Percentiles rank a stretch among this genome's conserved stretches.
phyloP scores from a whole-genome alignment of 2,888 invertebrate genomes.

The Archaeoteleia sp. region DNA sequence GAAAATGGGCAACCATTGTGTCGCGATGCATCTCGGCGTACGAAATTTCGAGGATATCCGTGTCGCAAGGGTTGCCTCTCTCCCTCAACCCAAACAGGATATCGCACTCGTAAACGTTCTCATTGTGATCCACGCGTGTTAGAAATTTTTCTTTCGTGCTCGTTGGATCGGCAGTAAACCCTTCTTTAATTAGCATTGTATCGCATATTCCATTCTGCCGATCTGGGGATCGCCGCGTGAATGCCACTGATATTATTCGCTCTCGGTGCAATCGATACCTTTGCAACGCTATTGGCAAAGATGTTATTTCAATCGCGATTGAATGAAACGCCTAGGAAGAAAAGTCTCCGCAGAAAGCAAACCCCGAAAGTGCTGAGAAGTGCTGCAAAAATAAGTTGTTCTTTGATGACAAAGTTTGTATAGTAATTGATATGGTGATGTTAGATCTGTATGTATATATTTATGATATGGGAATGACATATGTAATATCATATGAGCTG shows the following conservation, averaged over 20 bases:
- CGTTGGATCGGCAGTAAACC: conserved; percentile 64
- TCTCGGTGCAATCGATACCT: conserved; percentile 14
- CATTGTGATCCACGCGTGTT: conserved; percentile 66
- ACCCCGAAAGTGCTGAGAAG: background rate
- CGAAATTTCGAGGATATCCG: conserved; percentile 29
- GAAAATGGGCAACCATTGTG: conserved; percentile 36
- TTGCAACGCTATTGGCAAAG: conserved; percentile 25
- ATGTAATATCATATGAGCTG: too few relatives aligned
- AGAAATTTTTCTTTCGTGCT: conserved; percentile 67
- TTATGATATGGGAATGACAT: too few relatives aligned
- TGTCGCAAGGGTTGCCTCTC: conserved; percentile 16
- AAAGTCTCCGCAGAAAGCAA: background rate
- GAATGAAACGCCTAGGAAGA: conserved; percentile 10
- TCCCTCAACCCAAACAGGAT: conserved; percentile 46
- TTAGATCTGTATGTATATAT: background rate
- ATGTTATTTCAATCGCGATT: conserved; percentile 59
- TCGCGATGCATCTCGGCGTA: conserved; percentile 16
- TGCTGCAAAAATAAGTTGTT: background rate
- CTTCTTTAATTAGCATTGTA: conserved; percentile 70
- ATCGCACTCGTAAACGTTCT: conserved; percentile 62
- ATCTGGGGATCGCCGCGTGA: conserved; percentile 3
- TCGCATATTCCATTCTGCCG: conserved; percentile 56
- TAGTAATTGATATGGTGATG: background rate
- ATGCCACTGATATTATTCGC: conserved; percentile 12
- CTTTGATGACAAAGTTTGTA: background rate